A percentile compares a stretch with the other conserved stretches of the same genome.
Evolutionary conservation across 1,140 invertebrate species (phyloP).

Genomic region (Nixonia krombeini): DNA sequence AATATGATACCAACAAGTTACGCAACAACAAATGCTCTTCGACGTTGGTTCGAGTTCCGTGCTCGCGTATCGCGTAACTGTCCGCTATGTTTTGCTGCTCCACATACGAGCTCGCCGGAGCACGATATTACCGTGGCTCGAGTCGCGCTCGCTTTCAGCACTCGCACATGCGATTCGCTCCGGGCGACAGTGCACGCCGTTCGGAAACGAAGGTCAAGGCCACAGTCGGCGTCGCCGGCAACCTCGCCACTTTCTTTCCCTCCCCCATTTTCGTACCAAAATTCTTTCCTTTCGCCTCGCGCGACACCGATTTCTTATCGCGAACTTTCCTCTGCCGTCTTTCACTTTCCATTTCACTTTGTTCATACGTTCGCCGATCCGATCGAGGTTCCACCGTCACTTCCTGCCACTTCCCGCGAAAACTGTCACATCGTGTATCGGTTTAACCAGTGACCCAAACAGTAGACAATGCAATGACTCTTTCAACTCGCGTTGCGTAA

Average conservation of each 20-base stretch:
- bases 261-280: background rate
- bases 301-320: too few species aligned
- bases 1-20: slow-evolving; percentile 18
- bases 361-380: too few species aligned
- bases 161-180: slow-evolving; percentile 48
- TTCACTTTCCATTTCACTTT: too few species aligned
- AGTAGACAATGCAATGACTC: too few species aligned
- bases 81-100: slow-evolving; percentile 37
- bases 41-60: slow-evolving; percentile 18
- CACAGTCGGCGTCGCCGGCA: slow-evolving; percentile 14
- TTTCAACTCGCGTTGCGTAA: too few species aligned
- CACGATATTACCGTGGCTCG: slow-evolving; percentile 27
- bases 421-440: too few species aligned
- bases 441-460: too few species aligned
- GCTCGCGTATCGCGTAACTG: slow-evolving; percentile 23
- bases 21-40: slow-evolving; percentile 28
- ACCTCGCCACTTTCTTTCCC: slow-evolving; percentile 2
- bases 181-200: slow-evolving; percentile 46
- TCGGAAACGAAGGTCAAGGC: slow-evolving; percentile 59
- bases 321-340: too few species aligned
- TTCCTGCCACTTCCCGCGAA: too few species aligned
- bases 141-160: slow-evolving; percentile 27
- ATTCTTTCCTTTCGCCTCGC: background rate
- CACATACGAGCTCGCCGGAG: slow-evolving; percentile 40
- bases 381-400: too few species aligned